A percentile compares a stretch with the other conserved stretches of the same genome.
These are phyloP conservation scores for Triplophysa tibetana DNA, from an alignment of 2,113 vertebrate genomes.

Conservation along the genomic window DNA sequence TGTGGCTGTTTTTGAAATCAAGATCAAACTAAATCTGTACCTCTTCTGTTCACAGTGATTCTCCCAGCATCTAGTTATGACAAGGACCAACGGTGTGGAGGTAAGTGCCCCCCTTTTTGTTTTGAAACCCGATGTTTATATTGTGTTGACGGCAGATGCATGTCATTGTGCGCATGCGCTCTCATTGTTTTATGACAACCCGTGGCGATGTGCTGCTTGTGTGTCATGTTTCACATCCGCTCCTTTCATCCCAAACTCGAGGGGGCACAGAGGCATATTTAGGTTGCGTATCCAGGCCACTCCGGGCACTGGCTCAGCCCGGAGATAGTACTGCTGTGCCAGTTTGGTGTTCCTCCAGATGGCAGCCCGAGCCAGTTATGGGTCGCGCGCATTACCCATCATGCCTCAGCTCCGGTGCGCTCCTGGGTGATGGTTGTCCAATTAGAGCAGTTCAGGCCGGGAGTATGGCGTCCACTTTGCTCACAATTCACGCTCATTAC, in stretches of 20 bases:
- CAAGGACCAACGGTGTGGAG: conserved; percentile 85
- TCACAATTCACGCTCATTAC: conserved; percentile 35
- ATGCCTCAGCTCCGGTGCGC: conserved; percentile 25
- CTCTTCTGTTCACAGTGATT: conserved; percentile 82
- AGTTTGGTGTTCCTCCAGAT: conserved; percentile 42
- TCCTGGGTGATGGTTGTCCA: conserved; percentile 37
- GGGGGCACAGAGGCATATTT: conserved; percentile 3
- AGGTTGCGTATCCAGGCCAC: conserved; percentile 33
- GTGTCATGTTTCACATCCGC: conserved; percentile 1
- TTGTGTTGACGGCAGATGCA: conserved; percentile 45
- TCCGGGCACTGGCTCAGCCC: conserved; percentile 11
- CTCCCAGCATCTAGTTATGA: conserved; percentile 93
- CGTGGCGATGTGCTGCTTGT: conserved; percentile 47
- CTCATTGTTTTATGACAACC: conserved; percentile 3
- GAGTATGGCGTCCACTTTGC: neutral
- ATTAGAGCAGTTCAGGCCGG: conserved; percentile 41
- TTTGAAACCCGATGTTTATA: neutral
- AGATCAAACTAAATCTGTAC: neutral
- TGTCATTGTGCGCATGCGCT: conserved; percentile 17
- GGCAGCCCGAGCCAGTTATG: conserved; percentile 11
- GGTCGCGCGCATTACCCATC: conserved; percentile 44
- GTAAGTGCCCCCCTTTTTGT: conserved; percentile 71
- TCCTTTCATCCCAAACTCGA: conserved; percentile 43
- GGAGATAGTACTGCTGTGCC: conserved; percentile 29
- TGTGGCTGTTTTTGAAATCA: neutral